A percentile compares a stretch with the other conserved stretches of the same genome.
phyloP scores from a whole-genome alignment of 2,888 invertebrate species.

The Agrochola macilenta region DNA sequence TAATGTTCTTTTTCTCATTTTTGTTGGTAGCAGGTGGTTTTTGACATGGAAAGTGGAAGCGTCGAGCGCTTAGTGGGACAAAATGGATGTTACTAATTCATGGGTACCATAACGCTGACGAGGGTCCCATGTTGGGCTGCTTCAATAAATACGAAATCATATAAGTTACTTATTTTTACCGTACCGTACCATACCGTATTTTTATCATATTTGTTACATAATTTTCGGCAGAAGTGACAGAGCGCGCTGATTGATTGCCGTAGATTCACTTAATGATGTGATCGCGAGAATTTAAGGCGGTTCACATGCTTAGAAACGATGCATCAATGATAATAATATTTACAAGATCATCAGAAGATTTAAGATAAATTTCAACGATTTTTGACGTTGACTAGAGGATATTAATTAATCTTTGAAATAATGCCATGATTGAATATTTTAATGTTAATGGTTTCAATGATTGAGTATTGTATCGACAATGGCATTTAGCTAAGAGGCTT shows the following conservation, averaged over 20 bases:
- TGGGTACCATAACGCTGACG: constrained; percentile 52
- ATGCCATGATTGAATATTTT: background rate
- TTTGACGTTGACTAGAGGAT: background rate
- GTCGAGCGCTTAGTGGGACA: constrained; percentile 47
- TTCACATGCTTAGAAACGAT: constrained; percentile 5
- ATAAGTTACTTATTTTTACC: constrained; percentile 41
- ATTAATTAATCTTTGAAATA: constrained; percentile 4
- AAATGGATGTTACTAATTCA: constrained; percentile 60
- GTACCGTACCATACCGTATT: background rate
- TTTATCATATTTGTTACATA: constrained; percentile 23
- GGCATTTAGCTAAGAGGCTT: constrained; percentile 4
- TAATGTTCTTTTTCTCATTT: constrained; percentile 34
- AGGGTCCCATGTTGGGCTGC: constrained; percentile 44
- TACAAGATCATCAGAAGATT: constrained; percentile 4
- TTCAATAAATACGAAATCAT: constrained; percentile 47
- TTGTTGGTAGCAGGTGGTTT: constrained; percentile 53
- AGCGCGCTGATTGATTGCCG: constrained; percentile 51
- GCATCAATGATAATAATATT: constrained; percentile 25
- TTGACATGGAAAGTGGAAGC: constrained; percentile 36
- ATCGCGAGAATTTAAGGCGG: constrained; percentile 17
- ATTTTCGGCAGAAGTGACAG: constrained; percentile 44
- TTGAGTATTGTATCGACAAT: background rate
- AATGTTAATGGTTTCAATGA: too few relatives aligned
- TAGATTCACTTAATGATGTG: constrained; percentile 45
- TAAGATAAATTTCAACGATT: constrained; percentile 4